Evolutionary conservation across 2,797 vertebrate species (phyloP).

Genomic region (Acrocephalus scirpaceus): DNA sequence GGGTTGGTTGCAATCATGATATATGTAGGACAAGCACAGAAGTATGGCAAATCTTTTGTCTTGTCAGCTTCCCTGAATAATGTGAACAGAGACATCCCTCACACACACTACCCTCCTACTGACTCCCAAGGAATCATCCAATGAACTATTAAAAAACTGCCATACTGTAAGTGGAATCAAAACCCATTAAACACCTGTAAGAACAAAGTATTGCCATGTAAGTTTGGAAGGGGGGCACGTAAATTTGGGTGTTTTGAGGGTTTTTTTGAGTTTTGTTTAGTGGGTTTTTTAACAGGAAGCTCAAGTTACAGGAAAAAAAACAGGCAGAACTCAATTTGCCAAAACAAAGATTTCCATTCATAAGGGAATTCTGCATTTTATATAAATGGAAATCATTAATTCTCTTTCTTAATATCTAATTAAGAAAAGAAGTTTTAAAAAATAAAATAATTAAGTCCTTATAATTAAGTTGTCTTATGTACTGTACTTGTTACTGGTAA

Average conservation of each 20-base stretch:
- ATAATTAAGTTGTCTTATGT: fast-evolving
- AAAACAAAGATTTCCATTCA: background rate
- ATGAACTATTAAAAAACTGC: background rate
- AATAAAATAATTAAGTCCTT: background rate
- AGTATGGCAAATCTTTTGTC: background rate
- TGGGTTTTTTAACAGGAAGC: background rate
- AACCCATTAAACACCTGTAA: background rate
- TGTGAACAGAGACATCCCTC: background rate
- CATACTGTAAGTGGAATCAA: background rate
- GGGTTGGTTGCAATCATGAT: fast-evolving
- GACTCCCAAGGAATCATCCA: background rate
- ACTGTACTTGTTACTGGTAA: background rate
- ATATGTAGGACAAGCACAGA: background rate
- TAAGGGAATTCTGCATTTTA: background rate
- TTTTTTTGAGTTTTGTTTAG: background rate
- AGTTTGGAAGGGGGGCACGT: fast-evolving
- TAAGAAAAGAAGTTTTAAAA: background rate
- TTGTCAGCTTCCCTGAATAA: background rate
- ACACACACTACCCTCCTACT: background rate
- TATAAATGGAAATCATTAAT: background rate
- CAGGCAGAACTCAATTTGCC: background rate
- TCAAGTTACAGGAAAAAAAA: background rate
- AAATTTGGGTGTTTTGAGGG: too few species aligned
- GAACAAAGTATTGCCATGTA: background rate
- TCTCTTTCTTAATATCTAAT: background rate